These are phyloP conservation scores for Polypterus senegalus DNA, from an alignment of 2,113 vertebrate genomes.

Conservation along the genomic window DNA sequence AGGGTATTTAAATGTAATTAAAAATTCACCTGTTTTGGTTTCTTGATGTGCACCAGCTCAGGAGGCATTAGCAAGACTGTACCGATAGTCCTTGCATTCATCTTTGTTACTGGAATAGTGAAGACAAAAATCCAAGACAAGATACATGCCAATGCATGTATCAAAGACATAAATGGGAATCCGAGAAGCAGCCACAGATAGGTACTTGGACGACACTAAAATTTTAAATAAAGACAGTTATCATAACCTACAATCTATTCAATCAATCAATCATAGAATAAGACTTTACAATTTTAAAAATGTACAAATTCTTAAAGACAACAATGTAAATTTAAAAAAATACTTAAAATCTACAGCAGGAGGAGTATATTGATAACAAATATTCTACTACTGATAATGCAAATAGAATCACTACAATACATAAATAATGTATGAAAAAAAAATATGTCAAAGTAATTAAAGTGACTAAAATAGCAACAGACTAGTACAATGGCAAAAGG, in stretches of 20 bases:
- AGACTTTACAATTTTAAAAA: too few species aligned
- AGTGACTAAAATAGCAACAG: too few species aligned
- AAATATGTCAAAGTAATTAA: too few species aligned
- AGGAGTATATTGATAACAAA: too few species aligned
- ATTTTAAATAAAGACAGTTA: neutral
- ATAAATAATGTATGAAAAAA: too few species aligned
- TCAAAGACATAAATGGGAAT: constrained; percentile 42
- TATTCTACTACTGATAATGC: too few species aligned
- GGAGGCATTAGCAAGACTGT: constrained; percentile 51
- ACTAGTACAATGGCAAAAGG: too few species aligned
- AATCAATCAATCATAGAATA: too few species aligned
- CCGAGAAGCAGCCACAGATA: constrained; percentile 52
- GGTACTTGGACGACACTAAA: constrained; percentile 32
- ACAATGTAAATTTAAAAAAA: too few species aligned
- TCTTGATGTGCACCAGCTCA: constrained; percentile 29
- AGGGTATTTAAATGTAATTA: neutral
- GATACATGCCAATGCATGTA: constrained; percentile 51
- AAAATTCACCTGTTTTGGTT: constrained; percentile 30
- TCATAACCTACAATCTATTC: neutral
- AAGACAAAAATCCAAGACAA: constrained; percentile 56
- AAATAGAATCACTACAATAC: too few species aligned
- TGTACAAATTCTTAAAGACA: too few species aligned
- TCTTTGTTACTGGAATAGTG: constrained; percentile 57
- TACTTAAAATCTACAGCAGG: too few species aligned
- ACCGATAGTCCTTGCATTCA: constrained; percentile 39